Evolutionary conservation across 2,888 invertebrate species (phyloP).

Genomic region (Thyatira batis): DNA sequence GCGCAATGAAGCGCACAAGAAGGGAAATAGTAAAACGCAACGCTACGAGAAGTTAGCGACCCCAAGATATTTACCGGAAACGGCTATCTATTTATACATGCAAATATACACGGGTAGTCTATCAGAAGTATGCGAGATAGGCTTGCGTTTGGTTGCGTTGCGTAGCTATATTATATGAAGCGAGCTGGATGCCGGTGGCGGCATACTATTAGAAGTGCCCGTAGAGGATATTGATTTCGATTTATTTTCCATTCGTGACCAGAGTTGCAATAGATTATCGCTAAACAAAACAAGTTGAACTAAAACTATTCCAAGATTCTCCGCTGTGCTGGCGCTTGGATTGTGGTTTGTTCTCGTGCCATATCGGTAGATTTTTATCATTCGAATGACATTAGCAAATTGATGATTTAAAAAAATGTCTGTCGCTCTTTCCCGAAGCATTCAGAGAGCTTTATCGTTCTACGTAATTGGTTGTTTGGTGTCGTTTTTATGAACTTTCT

Average conservation of each 20-base stretch:
- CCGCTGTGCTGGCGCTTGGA: conserved; percentile 6
- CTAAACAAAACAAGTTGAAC: conserved; percentile 47
- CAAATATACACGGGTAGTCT: conserved; percentile 26
- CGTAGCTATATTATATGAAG: conserved; percentile 9
- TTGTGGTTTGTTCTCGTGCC: conserved; percentile 30
- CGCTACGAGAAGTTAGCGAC: conserved; percentile 26
- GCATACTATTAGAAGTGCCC: conserved; percentile 65
- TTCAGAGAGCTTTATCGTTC: not conserved
- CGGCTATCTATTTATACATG: conserved; percentile 20
- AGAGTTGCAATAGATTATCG: conserved; percentile 64
- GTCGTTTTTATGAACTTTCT: not conserved
- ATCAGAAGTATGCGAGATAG: conserved; percentile 19
- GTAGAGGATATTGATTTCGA: conserved; percentile 71
- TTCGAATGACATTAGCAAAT: not conserved
- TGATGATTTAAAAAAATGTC: not conserved
- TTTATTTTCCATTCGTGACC: conserved; percentile 74
- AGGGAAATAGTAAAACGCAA: conserved; percentile 7
- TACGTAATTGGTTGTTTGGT: not conserved
- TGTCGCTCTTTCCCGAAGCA: not conserved
- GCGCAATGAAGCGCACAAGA: conserved; percentile 19
- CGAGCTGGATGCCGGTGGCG: conserved; percentile 37
- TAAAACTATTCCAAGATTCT: conserved; percentile 27
- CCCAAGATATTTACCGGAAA: conserved; percentile 40
- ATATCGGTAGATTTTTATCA: conserved; percentile 40
- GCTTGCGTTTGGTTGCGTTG: conserved; percentile 4